phyloP scores from a whole-genome alignment of 2,888 invertebrate genomes.

The Lysandra bellargus region DNA sequence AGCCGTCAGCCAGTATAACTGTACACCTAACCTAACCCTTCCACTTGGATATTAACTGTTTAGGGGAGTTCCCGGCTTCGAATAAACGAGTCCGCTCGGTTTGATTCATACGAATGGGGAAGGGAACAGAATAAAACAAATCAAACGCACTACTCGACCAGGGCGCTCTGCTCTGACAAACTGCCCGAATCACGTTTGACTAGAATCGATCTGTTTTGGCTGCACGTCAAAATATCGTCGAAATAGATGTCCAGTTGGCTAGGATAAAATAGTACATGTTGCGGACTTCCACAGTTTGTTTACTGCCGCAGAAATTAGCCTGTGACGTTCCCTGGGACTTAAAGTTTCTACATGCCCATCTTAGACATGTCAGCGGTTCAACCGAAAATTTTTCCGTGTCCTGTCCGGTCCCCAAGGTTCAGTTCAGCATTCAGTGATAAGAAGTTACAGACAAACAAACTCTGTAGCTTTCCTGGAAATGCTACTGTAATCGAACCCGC shows the following conservation, averaged over 20 bases:
- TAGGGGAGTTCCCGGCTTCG: slow-evolving; percentile 55
- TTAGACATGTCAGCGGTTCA: too few species aligned
- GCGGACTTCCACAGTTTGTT: neutral
- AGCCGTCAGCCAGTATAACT: neutral
- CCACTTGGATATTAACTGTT: slow-evolving; percentile 31
- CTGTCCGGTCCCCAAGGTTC: too few species aligned
- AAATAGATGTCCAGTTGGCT: neutral
- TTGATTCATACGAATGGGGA: slow-evolving; percentile 77
- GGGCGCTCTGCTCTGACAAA: slow-evolving; percentile 43
- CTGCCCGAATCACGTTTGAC: slow-evolving; percentile 36
- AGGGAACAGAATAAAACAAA: slow-evolving; percentile 73
- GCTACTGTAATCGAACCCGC: neutral
- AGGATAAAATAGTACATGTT: neutral
- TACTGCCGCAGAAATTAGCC: neutral
- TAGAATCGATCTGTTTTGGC: slow-evolving; percentile 33
- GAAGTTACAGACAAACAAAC: too few species aligned
- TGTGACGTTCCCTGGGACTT: too few species aligned
- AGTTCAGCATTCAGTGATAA: too few species aligned
- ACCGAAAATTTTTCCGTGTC: too few species aligned
- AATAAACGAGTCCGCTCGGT: slow-evolving; percentile 76
- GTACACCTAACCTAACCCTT: slow-evolving; percentile 28
- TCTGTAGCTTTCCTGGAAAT: too few species aligned
- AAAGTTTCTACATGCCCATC: too few species aligned
- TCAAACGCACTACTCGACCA: slow-evolving; percentile 57
- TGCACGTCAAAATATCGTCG: slow-evolving; percentile 23